These are phyloP conservation scores for Paratilapia polleni DNA, from an alignment of 2,113 vertebrate species.

Conservation along the genomic window DNA sequence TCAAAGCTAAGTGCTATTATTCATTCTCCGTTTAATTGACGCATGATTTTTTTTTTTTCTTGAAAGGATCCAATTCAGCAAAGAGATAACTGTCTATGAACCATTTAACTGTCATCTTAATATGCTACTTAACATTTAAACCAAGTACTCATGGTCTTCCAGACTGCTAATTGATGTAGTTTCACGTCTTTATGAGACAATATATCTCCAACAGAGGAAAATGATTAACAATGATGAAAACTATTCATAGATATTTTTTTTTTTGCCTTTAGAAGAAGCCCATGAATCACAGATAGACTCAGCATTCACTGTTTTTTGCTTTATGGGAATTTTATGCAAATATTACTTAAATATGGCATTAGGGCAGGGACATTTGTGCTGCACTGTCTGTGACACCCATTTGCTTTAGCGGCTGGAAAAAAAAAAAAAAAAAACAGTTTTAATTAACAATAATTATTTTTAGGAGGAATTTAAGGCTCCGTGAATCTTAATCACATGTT, in stretches of 20 bases:
- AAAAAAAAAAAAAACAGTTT: slow-evolving; percentile 81
- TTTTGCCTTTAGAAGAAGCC: slow-evolving; percentile 48
- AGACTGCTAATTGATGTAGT: slow-evolving; percentile 89
- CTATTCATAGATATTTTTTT: slow-evolving; percentile 68
- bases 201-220: slow-evolving; percentile 92
- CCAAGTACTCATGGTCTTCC: slow-evolving; percentile 86
- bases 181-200: slow-evolving; percentile 92
- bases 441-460: slow-evolving; percentile 85
- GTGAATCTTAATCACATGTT: slow-evolving; percentile 90
- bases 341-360: slow-evolving; percentile 63
- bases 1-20: slow-evolving; percentile 77
- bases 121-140: slow-evolving; percentile 94
- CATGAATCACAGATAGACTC: slow-evolving; percentile 28
- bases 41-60: slow-evolving; percentile 69
- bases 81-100: slow-evolving; percentile 86
- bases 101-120: slow-evolving; percentile 95
- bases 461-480: slow-evolving; percentile 83
- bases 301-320: slow-evolving; percentile 16
- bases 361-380: not conserved
- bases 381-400: slow-evolving; percentile 14
- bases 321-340: slow-evolving; percentile 54
- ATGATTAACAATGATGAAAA: slow-evolving; percentile 92
- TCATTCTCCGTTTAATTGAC: slow-evolving; percentile 78
- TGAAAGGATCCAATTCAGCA: slow-evolving; percentile 72
- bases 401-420: slow-evolving; percentile 35